These are phyloP conservation scores for Nothobranchius furzeri DNA, from an alignment of 2,113 vertebrate genomes.

Conservation along the genomic window DNA sequence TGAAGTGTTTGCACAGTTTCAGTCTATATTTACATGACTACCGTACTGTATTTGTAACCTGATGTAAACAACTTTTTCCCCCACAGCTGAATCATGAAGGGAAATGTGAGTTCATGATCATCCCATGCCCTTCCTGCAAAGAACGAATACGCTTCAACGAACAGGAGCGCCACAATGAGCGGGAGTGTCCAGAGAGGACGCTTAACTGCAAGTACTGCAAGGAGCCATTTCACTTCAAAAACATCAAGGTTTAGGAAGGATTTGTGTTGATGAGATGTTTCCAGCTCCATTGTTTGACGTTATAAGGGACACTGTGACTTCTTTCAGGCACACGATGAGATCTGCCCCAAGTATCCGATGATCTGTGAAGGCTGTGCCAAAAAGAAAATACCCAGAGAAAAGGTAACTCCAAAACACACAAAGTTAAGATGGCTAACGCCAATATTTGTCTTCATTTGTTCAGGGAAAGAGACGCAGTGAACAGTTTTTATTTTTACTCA, in stretches of 20 bases:
- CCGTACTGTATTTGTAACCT: not conserved
- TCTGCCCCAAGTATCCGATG: conserved; percentile 92
- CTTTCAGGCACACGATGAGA: conserved; percentile 87
- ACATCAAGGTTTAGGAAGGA: conserved; percentile 75
- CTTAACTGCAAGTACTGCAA: conserved; percentile 86
- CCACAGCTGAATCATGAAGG: conserved; percentile 79
- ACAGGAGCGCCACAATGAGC: conserved; percentile 83
- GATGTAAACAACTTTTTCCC: not conserved
- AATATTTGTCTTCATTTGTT: too few species aligned
- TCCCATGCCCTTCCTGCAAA: conserved; percentile 81
- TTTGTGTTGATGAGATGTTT: conserved; percentile 21
- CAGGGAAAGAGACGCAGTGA: too few species aligned
- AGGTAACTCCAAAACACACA: conserved; percentile 70
- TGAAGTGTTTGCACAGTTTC: not conserved
- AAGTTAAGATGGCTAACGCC: too few species aligned
- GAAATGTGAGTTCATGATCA: conserved; percentile 81
- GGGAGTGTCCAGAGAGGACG: conserved; percentile 83
- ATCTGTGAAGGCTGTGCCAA: conserved; percentile 92
- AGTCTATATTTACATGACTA: not conserved
- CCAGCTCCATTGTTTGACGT: not conserved
- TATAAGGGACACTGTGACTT: not conserved
- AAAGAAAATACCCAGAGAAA: conserved; percentile 91
- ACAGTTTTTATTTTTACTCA: too few species aligned
- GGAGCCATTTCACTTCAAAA: conserved; percentile 79
- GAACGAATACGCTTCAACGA: conserved; percentile 79